Conservation (phyloP, 2,888 invertebrate genomes). For the Malthinus flaveolus region DNA sequence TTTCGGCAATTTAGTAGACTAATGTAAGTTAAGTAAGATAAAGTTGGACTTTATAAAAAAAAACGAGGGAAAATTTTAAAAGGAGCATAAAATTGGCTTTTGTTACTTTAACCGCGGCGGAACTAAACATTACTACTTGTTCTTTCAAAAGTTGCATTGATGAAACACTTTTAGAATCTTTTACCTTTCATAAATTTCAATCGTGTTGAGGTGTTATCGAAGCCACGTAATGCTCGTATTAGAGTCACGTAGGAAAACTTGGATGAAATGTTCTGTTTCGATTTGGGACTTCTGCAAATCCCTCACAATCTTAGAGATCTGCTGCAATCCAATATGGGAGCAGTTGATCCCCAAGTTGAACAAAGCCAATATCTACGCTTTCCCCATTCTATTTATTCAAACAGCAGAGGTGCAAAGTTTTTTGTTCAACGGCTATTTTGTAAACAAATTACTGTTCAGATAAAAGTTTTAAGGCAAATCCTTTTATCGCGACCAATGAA, state of each 20-base stretch:
- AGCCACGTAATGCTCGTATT: slow-evolving; percentile 50
- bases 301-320: slow-evolving; percentile 56
- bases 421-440: slow-evolving; percentile 51
- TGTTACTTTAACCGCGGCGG: slow-evolving; percentile 16
- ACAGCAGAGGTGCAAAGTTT: slow-evolving; percentile 52
- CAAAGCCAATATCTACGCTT: slow-evolving; percentile 46
- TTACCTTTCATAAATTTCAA: slow-evolving; percentile 56
- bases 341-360: slow-evolving; percentile 52
- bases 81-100: background rate
- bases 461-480: slow-evolving; percentile 55
- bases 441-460: slow-evolving; percentile 55
- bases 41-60: background rate
- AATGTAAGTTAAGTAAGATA: slow-evolving; percentile 1
- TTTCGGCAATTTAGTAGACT: slow-evolving; percentile 1
- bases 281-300: slow-evolving; percentile 55
- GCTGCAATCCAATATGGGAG: slow-evolving; percentile 54
- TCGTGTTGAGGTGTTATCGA: slow-evolving; percentile 49
- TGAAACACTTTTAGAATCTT: slow-evolving; percentile 50
- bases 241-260: slow-evolving; percentile 55
- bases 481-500: slow-evolving; percentile 54
- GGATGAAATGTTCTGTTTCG: slow-evolving; percentile 55
- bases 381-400: slow-evolving; percentile 52
- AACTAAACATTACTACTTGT: slow-evolving; percentile 23
- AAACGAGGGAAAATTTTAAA: too few relatives aligned
- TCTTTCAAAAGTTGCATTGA: slow-evolving; percentile 29